Percentiles rank a stretch among this genome's conserved stretches.
Evolutionary conservation across 1,140 invertebrate genomes (phyloP).

Genomic region (Cherax quadricarinatus): DNA sequence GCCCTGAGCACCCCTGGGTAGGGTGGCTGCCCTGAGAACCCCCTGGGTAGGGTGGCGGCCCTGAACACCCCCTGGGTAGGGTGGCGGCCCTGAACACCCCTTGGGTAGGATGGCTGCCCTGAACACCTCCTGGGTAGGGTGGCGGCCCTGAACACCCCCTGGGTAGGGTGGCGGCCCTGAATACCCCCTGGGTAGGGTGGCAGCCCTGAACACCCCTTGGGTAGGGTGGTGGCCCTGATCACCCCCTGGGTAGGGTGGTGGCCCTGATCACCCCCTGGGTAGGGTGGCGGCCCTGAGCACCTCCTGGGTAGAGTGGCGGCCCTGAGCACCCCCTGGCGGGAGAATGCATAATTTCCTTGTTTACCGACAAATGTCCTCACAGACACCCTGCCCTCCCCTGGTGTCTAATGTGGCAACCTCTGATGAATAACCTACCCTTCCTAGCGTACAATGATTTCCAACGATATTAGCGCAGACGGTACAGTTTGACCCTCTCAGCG

Average conservation of each 20-base stretch:
- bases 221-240: too few species aligned
- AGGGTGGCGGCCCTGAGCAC: too few species aligned
- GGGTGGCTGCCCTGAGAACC: neutral
- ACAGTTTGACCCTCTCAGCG: neutral
- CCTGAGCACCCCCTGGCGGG: neutral
- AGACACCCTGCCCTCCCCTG: slow-evolving; percentile 23
- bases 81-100: neutral
- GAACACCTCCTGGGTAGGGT: too few species aligned
- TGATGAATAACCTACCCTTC: slow-evolving; percentile 23
- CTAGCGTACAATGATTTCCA: slow-evolving; percentile 19
- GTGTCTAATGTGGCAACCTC: slow-evolving; percentile 38
- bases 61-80: neutral
- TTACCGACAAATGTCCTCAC: slow-evolving; percentile 47
- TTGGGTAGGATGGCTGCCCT: too few species aligned
- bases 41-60: neutral
- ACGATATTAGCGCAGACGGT: neutral
- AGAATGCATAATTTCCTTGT: slow-evolving; percentile 47
- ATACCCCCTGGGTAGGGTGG: neutral
- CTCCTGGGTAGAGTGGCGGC: neutral
- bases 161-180: too few species aligned
- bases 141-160: neutral
- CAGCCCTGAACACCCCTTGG: neutral
- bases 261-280: neutral
- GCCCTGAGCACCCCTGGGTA: neutral
- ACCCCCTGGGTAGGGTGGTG: neutral